A percentile compares a stretch with the other conserved stretches of the same genome.
phyloP scores from a whole-genome alignment of 2,888 invertebrate genomes.

The Amblyjoppa proteus region DNA sequence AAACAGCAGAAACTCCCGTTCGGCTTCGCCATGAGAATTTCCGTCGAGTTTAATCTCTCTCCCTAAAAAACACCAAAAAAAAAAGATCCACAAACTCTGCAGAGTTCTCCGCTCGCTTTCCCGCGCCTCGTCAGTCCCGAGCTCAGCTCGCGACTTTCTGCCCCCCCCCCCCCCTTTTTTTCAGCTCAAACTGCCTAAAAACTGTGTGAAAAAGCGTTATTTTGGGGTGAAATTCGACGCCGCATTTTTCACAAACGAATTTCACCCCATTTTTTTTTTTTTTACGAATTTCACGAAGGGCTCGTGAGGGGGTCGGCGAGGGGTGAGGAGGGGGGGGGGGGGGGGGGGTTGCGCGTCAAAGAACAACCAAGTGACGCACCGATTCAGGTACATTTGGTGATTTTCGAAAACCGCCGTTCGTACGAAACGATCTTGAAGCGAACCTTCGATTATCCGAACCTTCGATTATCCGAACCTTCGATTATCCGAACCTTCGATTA shows the following conservation, averaged over 20 bases:
- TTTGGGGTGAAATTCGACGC: constrained; percentile 84
- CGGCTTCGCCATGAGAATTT: constrained; percentile 73
- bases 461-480: too few relatives aligned
- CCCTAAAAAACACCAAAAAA: constrained; percentile 41
- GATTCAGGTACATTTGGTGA: too few relatives aligned
- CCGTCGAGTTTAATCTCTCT: constrained; percentile 69
- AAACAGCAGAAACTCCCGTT: background rate
- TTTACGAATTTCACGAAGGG: background rate
- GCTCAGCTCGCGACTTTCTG: background rate
- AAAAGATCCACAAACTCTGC: constrained; percentile 41
- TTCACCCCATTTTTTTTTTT: constrained; percentile 64
- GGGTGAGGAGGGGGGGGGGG: constrained; percentile 23
- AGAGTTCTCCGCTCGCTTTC: constrained; percentile 19
- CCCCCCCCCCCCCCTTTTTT: background rate
- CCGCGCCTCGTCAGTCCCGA: constrained; percentile 34
- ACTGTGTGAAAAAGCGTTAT: constrained; percentile 85
- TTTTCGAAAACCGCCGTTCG: too few relatives aligned
- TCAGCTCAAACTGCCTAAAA: constrained; percentile 74
- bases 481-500: too few relatives aligned
- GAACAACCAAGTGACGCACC: too few relatives aligned
- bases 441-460: too few relatives aligned
- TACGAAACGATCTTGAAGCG: too few relatives aligned
- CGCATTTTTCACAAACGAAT: constrained; percentile 61
- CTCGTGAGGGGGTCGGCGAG: background rate
- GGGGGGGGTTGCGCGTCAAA: background rate